A percentile compares a stretch with the other conserved stretches of the same genome.
Evolutionary conservation across 2,888 invertebrate genomes (phyloP).

Genomic region (Eulithis testata): DNA sequence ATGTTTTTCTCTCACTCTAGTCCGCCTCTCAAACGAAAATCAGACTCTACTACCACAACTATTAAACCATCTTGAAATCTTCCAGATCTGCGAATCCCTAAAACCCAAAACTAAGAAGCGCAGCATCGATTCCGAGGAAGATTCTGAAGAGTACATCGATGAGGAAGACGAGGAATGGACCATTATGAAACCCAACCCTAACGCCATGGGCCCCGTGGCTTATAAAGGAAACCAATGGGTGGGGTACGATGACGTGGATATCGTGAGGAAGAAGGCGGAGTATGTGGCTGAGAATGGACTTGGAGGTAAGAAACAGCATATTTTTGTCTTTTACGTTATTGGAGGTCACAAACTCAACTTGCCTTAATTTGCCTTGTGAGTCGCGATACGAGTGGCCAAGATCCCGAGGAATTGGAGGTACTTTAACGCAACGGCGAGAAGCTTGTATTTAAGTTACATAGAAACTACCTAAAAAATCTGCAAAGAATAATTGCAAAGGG

Average conservation of each 20-base stretch:
- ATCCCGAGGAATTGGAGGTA: no score
- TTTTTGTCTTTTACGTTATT: no score
- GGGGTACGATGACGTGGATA: conserved; percentile 94
- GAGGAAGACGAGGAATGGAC: conserved; percentile 89
- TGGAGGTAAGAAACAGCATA: conserved; percentile 84
- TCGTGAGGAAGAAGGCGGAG: conserved; percentile 92
- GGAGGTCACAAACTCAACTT: no score
- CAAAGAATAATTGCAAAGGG: no score
- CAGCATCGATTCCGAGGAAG: conserved; percentile 59
- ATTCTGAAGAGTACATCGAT: conserved; percentile 72
- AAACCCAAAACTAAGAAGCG: conserved; percentile 70
- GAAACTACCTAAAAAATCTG: no score
- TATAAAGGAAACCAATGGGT: conserved; percentile 95
- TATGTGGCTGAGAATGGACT: conserved; percentile 93
- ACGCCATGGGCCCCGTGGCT: conserved; percentile 96
- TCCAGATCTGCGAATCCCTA: conserved; percentile 93
- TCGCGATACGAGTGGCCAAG: no score
- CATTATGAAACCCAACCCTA: conserved; percentile 91
- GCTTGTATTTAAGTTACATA: no score
- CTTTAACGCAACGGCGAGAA: no score
- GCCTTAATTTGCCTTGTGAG: no score
- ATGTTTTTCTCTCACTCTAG: no score
- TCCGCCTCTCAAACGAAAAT: no score
- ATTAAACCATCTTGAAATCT: neutral
- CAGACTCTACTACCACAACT: neutral